These are phyloP conservation scores for Dermatemys mawii DNA, from an alignment of 2,113 vertebrate genomes.

Conservation along the genomic window DNA sequence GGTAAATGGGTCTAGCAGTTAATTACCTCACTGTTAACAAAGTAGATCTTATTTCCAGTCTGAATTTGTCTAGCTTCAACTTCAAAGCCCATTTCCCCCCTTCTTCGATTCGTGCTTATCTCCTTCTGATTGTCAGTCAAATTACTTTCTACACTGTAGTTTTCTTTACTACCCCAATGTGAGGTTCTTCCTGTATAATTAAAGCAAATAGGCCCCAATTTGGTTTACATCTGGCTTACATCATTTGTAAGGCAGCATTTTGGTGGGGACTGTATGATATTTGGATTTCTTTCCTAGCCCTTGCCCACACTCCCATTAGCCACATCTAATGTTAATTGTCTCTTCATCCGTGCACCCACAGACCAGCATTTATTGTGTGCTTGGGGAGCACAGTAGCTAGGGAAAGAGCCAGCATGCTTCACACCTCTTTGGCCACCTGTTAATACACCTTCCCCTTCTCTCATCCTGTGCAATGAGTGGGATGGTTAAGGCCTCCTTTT, in stretches of 20 bases:
- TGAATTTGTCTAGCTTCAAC: neutral
- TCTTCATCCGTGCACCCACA: neutral
- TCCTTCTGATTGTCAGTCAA: neutral
- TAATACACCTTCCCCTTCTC: neutral
- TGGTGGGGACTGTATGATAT: neutral
- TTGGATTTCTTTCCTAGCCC: neutral
- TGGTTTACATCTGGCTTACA: neutral
- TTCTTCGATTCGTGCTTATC: neutral
- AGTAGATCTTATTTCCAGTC: neutral
- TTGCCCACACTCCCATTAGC: neutral
- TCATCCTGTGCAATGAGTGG: neutral
- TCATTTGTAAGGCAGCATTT: fast-evolving
- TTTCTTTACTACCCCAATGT: neutral
- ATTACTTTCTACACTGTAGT: neutral
- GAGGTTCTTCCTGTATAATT: neutral
- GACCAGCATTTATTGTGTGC: neutral
- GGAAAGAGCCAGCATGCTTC: neutral
- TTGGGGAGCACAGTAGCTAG: neutral
- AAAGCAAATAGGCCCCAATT: neutral
- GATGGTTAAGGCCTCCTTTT: neutral
- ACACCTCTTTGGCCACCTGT: neutral
- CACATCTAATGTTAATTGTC: neutral
- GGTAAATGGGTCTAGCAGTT: neutral
- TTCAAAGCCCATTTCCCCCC: neutral
- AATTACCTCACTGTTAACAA: neutral